These are phyloP conservation scores for Euwallacea similis DNA, from an alignment of 1,140 invertebrate genomes.

Conservation along the genomic window DNA sequence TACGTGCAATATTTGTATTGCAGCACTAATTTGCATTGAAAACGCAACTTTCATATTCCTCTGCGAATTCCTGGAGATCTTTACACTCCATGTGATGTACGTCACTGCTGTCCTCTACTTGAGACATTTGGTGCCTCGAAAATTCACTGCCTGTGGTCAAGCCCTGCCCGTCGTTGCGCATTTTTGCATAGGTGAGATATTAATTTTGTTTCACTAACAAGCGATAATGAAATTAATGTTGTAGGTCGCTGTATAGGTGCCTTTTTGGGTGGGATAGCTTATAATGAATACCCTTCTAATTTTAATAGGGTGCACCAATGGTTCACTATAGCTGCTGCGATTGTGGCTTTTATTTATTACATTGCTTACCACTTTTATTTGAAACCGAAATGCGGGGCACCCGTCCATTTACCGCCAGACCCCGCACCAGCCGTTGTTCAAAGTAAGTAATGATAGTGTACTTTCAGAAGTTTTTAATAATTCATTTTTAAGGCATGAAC, in stretches of 20 bases:
- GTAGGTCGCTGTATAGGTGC: conserved; percentile 53
- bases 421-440: conserved; percentile 47
- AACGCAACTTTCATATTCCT: conserved; percentile 68
- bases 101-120: conserved; percentile 81
- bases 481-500: conserved; percentile 61
- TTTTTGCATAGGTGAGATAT: conserved; percentile 71
- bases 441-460: conserved; percentile 36
- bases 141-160: conserved; percentile 80
- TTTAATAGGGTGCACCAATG: conserved; percentile 47
- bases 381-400: conserved; percentile 68
- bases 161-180: conserved; percentile 79
- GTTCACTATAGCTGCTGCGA: conserved; percentile 64
- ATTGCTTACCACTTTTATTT: conserved; percentile 70
- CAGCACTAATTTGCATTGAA: conserved; percentile 65
- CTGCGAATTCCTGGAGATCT: conserved; percentile 76
- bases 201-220: background rate
- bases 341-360: conserved; percentile 67
- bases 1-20: conserved; percentile 15
- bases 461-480: background rate
- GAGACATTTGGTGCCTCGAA: conserved; percentile 75
- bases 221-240: conserved; percentile 13
- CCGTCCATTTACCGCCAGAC: conserved; percentile 50
- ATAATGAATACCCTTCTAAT: conserved; percentile 44
- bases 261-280: conserved; percentile 50
- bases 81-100: conserved; percentile 82